Conservation (phyloP, 2,888 invertebrate species). For the Rhorus exstirpatorius region DNA sequence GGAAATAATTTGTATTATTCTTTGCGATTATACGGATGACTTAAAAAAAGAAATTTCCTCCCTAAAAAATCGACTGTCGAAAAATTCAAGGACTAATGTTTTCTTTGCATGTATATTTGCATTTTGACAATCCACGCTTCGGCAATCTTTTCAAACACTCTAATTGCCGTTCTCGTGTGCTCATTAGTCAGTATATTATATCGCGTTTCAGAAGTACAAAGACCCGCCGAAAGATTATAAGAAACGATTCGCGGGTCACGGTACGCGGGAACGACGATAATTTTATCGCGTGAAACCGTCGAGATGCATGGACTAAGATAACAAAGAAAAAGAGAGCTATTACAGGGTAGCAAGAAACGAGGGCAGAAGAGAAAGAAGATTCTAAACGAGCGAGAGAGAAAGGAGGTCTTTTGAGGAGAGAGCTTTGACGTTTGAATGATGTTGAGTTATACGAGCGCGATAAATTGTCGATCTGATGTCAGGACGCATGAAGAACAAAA, state of each 20-base stretch:
- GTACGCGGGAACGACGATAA: background rate
- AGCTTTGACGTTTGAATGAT: constrained; percentile 24
- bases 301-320: background rate
- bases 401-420: constrained; percentile 2
- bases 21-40: too few species aligned
- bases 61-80: too few species aligned
- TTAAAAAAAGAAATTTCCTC: too few species aligned
- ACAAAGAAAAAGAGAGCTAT: background rate
- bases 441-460: constrained; percentile 29
- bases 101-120: too few species aligned
- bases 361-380: background rate
- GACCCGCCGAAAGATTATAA: background rate
- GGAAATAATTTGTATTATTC: too few species aligned
- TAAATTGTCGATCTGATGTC: constrained; percentile 33
- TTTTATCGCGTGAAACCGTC: background rate
- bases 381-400: background rate
- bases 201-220: background rate
- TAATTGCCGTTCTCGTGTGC: too few species aligned
- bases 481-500: background rate
- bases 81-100: too few species aligned
- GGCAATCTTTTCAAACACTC: too few species aligned
- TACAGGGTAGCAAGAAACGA: background rate
- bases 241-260: background rate
- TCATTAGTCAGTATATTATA: too few species aligned
- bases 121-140: too few species aligned